A percentile compares a stretch with the other conserved stretches of the same genome.
Evolutionary conservation across 2,888 invertebrate genomes (phyloP).

Genomic region (Yponomeuta malinellus): DNA sequence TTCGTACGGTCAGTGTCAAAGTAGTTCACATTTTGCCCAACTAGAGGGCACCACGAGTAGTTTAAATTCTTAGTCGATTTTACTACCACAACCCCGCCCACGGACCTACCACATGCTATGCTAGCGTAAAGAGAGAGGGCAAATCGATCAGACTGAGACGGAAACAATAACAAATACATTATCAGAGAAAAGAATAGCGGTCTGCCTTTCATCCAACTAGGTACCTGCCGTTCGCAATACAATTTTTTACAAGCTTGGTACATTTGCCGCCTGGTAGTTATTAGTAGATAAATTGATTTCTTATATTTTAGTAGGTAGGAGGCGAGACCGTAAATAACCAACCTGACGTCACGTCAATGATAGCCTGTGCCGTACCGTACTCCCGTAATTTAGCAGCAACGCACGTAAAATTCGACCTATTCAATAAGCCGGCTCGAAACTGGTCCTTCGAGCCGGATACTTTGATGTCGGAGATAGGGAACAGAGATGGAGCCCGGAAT

Average conservation of each 20-base stretch:
- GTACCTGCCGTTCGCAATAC: background rate
- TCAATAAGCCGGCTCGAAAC: background rate
- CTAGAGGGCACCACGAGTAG: conserved; percentile 45
- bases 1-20: background rate
- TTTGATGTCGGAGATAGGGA: background rate
- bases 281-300: background rate
- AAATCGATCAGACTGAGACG: conserved; percentile 39
- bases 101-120: conserved; percentile 7
- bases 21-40: conserved; percentile 12
- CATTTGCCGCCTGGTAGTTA: background rate
- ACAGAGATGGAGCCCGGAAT: background rate
- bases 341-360: background rate
- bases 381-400: background rate
- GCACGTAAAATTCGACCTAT: background rate
- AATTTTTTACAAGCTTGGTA: background rate
- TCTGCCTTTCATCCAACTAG: conserved; percentile 1
- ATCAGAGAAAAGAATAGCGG: conserved; percentile 8
- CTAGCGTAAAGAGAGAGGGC: conserved; percentile 28
- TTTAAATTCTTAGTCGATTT: conserved; percentile 20
- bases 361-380: background rate
- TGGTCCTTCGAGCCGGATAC: background rate
- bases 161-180: conserved; percentile 59
- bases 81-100: conserved; percentile 23
- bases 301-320: background rate
- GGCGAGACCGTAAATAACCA: no score